phyloP scores from a whole-genome alignment of 1,140 invertebrate species.

The Drosophila mauritiana region DNA sequence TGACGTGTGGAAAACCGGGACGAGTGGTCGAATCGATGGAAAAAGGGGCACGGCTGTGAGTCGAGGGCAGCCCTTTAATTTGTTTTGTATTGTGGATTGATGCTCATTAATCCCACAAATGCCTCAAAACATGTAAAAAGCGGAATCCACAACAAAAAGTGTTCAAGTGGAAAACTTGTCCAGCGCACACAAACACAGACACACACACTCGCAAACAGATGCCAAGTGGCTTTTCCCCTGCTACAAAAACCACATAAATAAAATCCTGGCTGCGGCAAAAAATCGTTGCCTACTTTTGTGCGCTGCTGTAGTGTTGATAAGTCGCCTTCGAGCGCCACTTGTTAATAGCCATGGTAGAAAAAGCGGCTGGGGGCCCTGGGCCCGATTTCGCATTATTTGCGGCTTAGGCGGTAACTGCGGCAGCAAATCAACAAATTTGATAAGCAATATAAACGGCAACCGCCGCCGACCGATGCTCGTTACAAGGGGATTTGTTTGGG shows the following conservation, averaged over 20 bases:
- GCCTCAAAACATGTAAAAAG: constrained; percentile 72
- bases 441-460: constrained; percentile 74
- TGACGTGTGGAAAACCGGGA: constrained; percentile 23
- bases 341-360: constrained; percentile 63
- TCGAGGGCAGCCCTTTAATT: constrained; percentile 64
- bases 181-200: constrained; percentile 27
- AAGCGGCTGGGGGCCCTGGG: not conserved
- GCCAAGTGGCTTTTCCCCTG: constrained; percentile 27
- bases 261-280: constrained; percentile 38
- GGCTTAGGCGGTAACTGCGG: constrained; percentile 68
- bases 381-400: constrained; percentile 71
- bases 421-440: constrained; percentile 82
- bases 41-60: constrained; percentile 7
- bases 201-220: constrained; percentile 9
- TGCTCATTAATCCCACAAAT: constrained; percentile 81
- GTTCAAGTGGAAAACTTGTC: constrained; percentile 78
- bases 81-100: constrained; percentile 74
- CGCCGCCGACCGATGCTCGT: constrained; percentile 42
- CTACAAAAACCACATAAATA: constrained; percentile 43
- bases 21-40: constrained; percentile 11
- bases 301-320: constrained; percentile 75
- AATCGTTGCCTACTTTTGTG: constrained; percentile 68
- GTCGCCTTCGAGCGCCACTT: constrained; percentile 75
- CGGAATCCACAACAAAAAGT: constrained; percentile 74
- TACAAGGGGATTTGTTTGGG: constrained; percentile 68